Conservation (phyloP, 2,797 vertebrate genomes). For the Rhincodon typus region DNA sequence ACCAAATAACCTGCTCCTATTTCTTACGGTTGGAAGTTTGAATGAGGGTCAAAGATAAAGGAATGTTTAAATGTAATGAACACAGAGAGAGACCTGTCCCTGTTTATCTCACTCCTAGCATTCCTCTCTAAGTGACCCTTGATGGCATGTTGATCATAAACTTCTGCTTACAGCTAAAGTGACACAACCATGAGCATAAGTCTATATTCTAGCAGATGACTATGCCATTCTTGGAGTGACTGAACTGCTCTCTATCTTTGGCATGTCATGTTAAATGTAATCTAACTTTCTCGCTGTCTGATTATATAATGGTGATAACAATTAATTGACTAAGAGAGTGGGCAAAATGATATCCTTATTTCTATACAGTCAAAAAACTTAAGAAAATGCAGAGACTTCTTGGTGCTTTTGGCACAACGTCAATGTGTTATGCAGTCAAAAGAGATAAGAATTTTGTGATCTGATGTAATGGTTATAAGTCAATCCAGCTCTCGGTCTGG, state of each 20-base stretch:
- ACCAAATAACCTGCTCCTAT: neutral
- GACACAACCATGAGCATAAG: neutral
- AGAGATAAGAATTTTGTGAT: slow-evolving; percentile 9
- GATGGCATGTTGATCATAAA: neutral
- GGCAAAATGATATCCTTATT: neutral
- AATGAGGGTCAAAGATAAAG: neutral
- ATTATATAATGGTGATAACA: neutral
- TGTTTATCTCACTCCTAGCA: neutral
- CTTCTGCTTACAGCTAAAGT: neutral
- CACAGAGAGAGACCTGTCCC: neutral
- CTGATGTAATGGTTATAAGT: slow-evolving; percentile 18
- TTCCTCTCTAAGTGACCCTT: neutral
- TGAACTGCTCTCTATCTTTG: neutral
- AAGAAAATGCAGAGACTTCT: neutral
- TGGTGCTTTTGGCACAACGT: neutral
- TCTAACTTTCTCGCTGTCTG: neutral
- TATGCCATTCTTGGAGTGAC: neutral
- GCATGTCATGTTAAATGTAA: neutral
- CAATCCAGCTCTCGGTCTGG: neutral
- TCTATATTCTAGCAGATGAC: neutral
- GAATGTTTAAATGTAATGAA: neutral
- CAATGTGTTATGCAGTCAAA: slow-evolving; percentile 25
- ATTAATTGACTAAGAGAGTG: neutral
- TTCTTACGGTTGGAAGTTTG: neutral
- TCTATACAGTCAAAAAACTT: neutral